These are phyloP conservation scores for Schizotus pectinicornis DNA, from an alignment of 2,888 invertebrate genomes.

Conservation along the genomic window DNA sequence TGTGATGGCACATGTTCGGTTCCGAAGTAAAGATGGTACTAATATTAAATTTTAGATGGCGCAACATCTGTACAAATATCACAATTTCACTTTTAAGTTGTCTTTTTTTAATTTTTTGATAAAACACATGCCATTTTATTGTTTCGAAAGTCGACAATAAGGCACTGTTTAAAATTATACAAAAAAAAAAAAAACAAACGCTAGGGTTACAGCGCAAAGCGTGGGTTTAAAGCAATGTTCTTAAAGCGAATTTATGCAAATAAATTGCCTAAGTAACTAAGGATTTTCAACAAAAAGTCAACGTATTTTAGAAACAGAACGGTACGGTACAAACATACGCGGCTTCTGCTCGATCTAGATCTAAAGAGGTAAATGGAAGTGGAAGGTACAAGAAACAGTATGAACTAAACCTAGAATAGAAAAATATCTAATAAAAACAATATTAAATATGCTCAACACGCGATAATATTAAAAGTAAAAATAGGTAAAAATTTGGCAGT, in stretches of 20 bases:
- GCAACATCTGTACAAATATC: conserved; percentile 41
- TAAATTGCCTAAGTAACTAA: conserved; percentile 58
- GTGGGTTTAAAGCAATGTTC: conserved; percentile 37
- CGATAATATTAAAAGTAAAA: conserved; percentile 48
- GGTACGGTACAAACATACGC: conserved; percentile 4
- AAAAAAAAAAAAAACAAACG: conserved; percentile 14
- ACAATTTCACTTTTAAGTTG: conserved; percentile 41
- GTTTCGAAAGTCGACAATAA: conserved; percentile 45
- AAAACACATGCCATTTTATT: conserved; percentile 50
- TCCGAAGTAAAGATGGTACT: conserved; percentile 13
- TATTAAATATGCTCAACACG: conserved; percentile 47
- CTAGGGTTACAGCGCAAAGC: conserved; percentile 26
- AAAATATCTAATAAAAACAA: conserved; percentile 52
- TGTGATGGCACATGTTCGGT: conserved; percentile 49
- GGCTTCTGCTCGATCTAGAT: conserved; percentile 1
- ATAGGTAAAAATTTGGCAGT: conserved; percentile 56
- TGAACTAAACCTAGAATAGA: conserved; percentile 46
- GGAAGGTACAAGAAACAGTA: conserved; percentile 46
- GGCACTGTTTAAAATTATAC: conserved; percentile 48
- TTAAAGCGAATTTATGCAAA: conserved; percentile 57
- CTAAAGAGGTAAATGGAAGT: conserved; percentile 40
- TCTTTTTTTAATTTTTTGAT: conserved; percentile 36
- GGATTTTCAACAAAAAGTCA: conserved; percentile 15
- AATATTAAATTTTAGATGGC: conserved; percentile 37
- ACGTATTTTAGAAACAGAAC: conserved; percentile 7